Evolutionary conservation across 2,888 invertebrate species (phyloP).

Genomic region (Melinopterus prodromus): DNA sequence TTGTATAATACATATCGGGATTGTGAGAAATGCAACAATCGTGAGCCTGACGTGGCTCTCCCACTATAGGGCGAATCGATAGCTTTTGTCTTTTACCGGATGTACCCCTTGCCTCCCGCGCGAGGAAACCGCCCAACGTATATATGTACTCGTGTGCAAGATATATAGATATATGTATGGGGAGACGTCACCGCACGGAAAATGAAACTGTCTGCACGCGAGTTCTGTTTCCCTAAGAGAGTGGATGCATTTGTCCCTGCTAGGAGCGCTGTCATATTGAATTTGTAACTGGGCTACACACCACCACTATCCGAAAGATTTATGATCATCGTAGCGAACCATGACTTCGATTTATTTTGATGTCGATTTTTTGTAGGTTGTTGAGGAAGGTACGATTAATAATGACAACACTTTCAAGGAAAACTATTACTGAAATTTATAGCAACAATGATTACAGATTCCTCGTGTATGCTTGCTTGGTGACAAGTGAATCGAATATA

Average conservation of each 20-base stretch:
- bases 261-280: neutral
- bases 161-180: neutral
- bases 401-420: too few relatives aligned
- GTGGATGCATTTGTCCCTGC: neutral
- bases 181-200: neutral
- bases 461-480: too few relatives aligned
- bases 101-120: neutral
- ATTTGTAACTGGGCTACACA: neutral
- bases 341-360: neutral
- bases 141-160: neutral
- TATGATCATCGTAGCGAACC: neutral
- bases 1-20: neutral
- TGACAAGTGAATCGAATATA: too few relatives aligned
- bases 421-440: too few relatives aligned
- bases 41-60: neutral
- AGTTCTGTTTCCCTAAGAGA: neutral
- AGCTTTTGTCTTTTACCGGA: neutral
- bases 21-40: neutral
- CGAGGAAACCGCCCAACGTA: neutral
- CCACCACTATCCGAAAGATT: neutral
- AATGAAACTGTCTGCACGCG: slow-evolving; percentile 4
- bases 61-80: neutral
- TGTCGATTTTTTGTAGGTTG: too few relatives aligned
- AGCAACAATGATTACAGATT: too few relatives aligned
- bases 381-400: too few relatives aligned